A percentile compares a stretch with the other conserved stretches of the same genome.
Evolutionary conservation across 2,888 invertebrate genomes (phyloP).

Genomic region (Phorcus lineatus): DNA sequence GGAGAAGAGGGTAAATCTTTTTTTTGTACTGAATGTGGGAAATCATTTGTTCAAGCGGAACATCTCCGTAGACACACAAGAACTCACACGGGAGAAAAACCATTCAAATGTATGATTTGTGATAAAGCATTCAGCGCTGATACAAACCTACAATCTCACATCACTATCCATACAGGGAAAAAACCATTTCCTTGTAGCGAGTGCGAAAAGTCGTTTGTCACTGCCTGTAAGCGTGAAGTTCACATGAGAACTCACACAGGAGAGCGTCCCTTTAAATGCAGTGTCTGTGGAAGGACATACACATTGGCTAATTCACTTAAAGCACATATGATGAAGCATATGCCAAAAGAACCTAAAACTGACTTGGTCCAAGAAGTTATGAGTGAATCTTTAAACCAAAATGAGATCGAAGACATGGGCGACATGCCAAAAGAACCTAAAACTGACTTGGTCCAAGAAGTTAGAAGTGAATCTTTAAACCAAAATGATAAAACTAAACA

Average conservation of each 20-base stretch:
- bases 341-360: no score
- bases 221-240: background rate
- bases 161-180: background rate
- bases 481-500: no score
- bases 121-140: background rate
- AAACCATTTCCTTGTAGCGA: background rate
- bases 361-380: no score
- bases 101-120: background rate
- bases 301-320: background rate
- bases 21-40: background rate
- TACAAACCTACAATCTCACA: background rate
- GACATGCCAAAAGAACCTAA: no score
- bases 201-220: background rate
- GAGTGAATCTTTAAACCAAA: no score
- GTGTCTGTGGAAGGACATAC: background rate
- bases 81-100: constrained; percentile 4
- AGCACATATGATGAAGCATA: background rate
- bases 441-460: no score
- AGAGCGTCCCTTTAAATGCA: background rate
- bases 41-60: background rate
- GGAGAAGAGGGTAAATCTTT: background rate
- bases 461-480: no score
- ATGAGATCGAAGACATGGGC: no score
- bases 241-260: background rate
- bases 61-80: constrained; percentile 2